Evolutionary conservation across 2,888 invertebrate species (phyloP).

Genomic region (Hypselothyrea guttata): DNA sequence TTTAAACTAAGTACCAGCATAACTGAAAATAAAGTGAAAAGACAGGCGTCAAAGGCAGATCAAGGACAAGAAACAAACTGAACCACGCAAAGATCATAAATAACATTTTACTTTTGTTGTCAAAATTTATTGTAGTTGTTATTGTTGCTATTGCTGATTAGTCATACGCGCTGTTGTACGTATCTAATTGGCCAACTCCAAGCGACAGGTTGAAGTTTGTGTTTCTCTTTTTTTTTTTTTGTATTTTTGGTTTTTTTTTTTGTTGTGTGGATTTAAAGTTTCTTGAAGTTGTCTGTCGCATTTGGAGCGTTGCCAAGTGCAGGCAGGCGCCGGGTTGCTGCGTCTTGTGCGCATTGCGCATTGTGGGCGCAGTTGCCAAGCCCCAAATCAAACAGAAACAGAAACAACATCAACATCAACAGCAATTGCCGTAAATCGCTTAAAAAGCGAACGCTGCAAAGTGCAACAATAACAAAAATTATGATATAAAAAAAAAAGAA

Average conservation of each 20-base stretch:
- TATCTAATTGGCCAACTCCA: constrained; percentile 67
- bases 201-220: constrained; percentile 63
- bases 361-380: constrained; percentile 54
- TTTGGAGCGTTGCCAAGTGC: constrained; percentile 46
- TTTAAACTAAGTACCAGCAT: too few relatives aligned
- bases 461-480: constrained; percentile 46
- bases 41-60: constrained; percentile 55
- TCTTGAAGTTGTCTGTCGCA: constrained; percentile 1
- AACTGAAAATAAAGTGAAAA: constrained; percentile 19
- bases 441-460: constrained; percentile 41
- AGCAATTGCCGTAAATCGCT: constrained; percentile 12
- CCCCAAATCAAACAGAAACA: constrained; percentile 30
- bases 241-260: not conserved
- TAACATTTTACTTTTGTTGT: constrained; percentile 66
- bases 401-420: constrained; percentile 14
- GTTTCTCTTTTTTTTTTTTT: constrained; percentile 16
- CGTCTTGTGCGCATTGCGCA: constrained; percentile 1
- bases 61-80: constrained; percentile 60
- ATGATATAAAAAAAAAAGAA: constrained; percentile 38
- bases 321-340: constrained; percentile 43
- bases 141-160: constrained; percentile 45
- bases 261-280: too few relatives aligned
- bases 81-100: constrained; percentile 67
- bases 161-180: constrained; percentile 59
- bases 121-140: constrained; percentile 26